Evolutionary conservation across 1,140 invertebrate species (phyloP), one percentile per base, ranked within the genome.

Genomic region (Heterodera carotae): DNA sequence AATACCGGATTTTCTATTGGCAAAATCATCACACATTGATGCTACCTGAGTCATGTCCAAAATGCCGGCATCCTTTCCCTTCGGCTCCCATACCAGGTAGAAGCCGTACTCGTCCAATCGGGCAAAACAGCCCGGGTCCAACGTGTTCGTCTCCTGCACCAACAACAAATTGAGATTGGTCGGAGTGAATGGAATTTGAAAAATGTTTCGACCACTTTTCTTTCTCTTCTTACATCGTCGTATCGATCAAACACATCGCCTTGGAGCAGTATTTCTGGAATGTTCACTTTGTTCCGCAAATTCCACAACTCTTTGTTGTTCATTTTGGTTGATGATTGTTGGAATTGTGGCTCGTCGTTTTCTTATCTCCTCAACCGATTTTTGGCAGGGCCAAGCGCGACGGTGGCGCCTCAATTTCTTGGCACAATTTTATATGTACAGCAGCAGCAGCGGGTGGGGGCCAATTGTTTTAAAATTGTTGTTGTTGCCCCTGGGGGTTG

Each of bases 81-180:
- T 95, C 87, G 94, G 96, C 89, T 98, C 97, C 96, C 96, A 99
- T 88, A 96, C 96, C 80, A 99, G 94, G 89, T 98, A 99, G 90
- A 98, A 99, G 64, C 96, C 96, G 90, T 94, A 96, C 88, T 98
- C 94, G 88, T 99, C 97, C 31, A 98, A 95, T 90, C 94, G 94
- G 88, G 99, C 95, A 74, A 92, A 88, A 84, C 94, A 96, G 86
- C 92, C 92, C 70, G 92, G 90, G 88, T 98, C 96, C 56, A 94
- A 91, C 80, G 94, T 93, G 22, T 92, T 92, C 84, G 93, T 93
- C 89, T 96, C 94, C 88, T 94, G 60, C 33, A 84, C 64, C 39
- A 59, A 43, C 10, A 12, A 53, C 0, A 4, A 18, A 1, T 8
- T 0, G 0, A n/a, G n/a, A n/a, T n/a, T n/a, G n/a, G n/a, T n/a